These are phyloP conservation scores for Baryphthengus martii DNA, from an alignment of 2,113 vertebrate genomes.

Conservation along the genomic window DNA sequence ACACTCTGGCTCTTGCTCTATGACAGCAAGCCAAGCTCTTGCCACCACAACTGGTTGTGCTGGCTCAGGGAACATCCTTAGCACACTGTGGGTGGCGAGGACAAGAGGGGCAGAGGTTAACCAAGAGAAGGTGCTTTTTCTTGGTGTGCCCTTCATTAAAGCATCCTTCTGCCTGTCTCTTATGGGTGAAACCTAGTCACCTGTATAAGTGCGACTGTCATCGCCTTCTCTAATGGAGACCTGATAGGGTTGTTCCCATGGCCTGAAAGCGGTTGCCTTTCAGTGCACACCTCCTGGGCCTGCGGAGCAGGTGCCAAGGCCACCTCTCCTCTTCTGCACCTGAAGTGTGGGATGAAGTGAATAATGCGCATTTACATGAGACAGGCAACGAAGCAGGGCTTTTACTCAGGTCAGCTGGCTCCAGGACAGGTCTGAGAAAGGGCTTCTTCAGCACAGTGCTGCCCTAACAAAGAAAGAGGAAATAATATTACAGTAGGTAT, in stretches of 20 bases:
- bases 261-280: constrained; percentile 71
- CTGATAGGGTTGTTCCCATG: constrained; percentile 14
- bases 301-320: neutral
- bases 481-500: neutral
- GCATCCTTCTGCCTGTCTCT: constrained; percentile 20
- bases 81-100: constrained; percentile 48
- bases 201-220: constrained; percentile 78
- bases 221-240: constrained; percentile 76
- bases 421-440: neutral
- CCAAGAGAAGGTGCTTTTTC: constrained; percentile 50
- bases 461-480: neutral
- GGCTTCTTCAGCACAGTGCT: neutral
- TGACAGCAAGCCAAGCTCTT: neutral
- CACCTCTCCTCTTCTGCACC: neutral
- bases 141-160: constrained; percentile 48
- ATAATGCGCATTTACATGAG: neutral
- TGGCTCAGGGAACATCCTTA: neutral
- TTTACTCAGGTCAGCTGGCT: neutral
- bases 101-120: constrained; percentile 56
- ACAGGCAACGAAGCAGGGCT: neutral
- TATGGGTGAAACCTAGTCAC: constrained; percentile 67
- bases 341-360: neutral
- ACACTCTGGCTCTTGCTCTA: neutral
- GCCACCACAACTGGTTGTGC: neutral
- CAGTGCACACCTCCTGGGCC: constrained; percentile 36